Base-by-base conservation (phyloP, 2,113 vertebrate genomes). In the Typhlomys cinereus region DNA sequence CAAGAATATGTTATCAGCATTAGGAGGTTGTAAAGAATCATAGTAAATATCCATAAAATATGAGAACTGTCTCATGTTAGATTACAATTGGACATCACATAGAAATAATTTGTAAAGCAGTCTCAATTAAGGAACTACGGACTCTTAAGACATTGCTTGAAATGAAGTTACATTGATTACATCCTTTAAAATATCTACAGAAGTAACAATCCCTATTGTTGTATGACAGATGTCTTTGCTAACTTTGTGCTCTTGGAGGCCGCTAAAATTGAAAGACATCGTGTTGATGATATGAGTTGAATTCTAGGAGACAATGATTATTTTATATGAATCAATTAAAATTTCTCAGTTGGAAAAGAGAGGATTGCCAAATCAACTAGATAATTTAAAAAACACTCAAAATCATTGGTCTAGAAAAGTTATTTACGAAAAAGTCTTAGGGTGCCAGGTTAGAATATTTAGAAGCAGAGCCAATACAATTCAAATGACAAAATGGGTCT, bases 281-380 rank as follows among this genome's bases (percentile, higher is more conserved):
- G 7, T 83, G 93, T 91, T 85, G 29, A 82, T 92, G 41, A 39
- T 12, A 7, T 31, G 20, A 17, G 0, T 54, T 67, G 13, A 90
- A 44, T 73, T 82, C 50, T 85, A 73, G 69, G 5, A 31, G 44
- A 62, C 39, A 91, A 48, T 76, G 9, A 36, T 86, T 89, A 18
- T 3, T 84, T 86, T 95, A 27, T 66, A 75, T 91, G 87, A 87
- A 70, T 84, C 62, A 85, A 48, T 91, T 86, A 86, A 91, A 73
- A 54, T 66, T 71, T 85, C 50, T 81, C 52, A 83, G 34, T 85
- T 89, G 88, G 48, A 89, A 94, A 92, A 82, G n/a, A 69, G 48
- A 78, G n/a, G 14, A 70, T 76, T 92, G 34, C 12, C 78, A 7
- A 64, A 41, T 74, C 57, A 89, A 62, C 14, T 83, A 92, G 44